Percentiles rank a stretch among this genome's conserved stretches.
These are phyloP conservation scores for Ctenoplectra terminalis DNA, from an alignment of 1,140 invertebrate genomes.

Conservation along the genomic window DNA sequence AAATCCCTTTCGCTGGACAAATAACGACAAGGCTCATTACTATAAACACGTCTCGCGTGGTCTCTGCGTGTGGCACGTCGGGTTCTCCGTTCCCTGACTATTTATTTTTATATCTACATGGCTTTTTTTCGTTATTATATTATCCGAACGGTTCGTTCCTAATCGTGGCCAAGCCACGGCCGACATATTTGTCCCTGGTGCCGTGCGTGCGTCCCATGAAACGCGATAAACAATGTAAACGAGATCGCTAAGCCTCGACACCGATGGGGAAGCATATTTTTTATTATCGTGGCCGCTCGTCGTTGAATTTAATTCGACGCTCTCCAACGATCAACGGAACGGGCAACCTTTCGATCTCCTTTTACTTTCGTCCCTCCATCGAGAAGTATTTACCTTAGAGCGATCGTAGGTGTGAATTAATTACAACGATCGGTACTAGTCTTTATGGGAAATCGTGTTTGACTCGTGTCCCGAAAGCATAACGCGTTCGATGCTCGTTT, in stretches of 20 bases:
- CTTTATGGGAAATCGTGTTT: neutral
- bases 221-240: constrained; percentile 60
- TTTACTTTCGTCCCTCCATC: neutral
- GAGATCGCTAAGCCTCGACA: constrained; percentile 21
- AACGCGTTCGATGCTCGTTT: constrained; percentile 37
- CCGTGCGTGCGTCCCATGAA: neutral
- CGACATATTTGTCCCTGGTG: constrained; percentile 38
- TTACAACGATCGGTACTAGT: neutral
- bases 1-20: constrained; percentile 81
- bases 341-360: neutral
- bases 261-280: constrained; percentile 7
- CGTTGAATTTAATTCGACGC: constrained; percentile 10
- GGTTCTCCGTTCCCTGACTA: constrained; percentile 61
- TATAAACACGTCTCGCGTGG: constrained; percentile 81
- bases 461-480: constrained; percentile 18
- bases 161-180: constrained; percentile 55
- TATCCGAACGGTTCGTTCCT: constrained; percentile 56
- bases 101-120: constrained; percentile 65
- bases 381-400: neutral
- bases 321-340: neutral
- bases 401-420: constrained; percentile 45
- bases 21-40: constrained; percentile 83
- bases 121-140: constrained; percentile 63
- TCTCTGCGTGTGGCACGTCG: constrained; percentile 78
- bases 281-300: neutral